These are phyloP conservation scores for Amblyopsis rosae DNA, from an alignment of 2,113 vertebrate species.

Conservation along the genomic window DNA sequence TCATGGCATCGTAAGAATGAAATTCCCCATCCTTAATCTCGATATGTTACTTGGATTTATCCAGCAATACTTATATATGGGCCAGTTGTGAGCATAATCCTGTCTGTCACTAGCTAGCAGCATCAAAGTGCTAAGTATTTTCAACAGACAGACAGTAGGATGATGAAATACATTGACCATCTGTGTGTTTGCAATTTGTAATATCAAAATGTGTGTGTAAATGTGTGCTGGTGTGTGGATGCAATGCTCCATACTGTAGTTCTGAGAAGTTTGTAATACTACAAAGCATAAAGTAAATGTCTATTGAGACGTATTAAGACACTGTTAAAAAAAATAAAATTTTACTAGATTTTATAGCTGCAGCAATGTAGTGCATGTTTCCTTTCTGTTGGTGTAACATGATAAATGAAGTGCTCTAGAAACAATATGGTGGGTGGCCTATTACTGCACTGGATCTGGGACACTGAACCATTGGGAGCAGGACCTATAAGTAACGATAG, in stretches of 20 bases:
- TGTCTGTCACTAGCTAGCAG: not conserved
- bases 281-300: no score
- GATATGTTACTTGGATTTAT: not conserved
- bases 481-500: not conserved
- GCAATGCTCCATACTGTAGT: not conserved
- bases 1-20: constrained; percentile 8
- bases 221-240: constrained; percentile 37
- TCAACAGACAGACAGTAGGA: constrained; percentile 22
- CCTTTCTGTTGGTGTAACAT: not conserved
- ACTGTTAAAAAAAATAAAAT: not conserved
- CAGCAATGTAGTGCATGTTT: not conserved
- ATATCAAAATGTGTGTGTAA: constrained; percentile 29
- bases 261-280: no score
- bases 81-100: not conserved
- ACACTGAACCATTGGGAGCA: constrained; percentile 42
- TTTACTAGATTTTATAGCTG: not conserved
- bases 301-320: no score
- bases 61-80: not conserved
- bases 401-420: not conserved
- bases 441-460: constrained; percentile 40
- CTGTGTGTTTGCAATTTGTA: constrained; percentile 44
- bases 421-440: not conserved
- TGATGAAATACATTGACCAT: constrained; percentile 37
- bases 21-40: not conserved
- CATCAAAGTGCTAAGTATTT: constrained; percentile 26